Evolutionary conservation across 1,140 invertebrate species (phyloP).

Genomic region (Chrysomallon squamiferum): DNA sequence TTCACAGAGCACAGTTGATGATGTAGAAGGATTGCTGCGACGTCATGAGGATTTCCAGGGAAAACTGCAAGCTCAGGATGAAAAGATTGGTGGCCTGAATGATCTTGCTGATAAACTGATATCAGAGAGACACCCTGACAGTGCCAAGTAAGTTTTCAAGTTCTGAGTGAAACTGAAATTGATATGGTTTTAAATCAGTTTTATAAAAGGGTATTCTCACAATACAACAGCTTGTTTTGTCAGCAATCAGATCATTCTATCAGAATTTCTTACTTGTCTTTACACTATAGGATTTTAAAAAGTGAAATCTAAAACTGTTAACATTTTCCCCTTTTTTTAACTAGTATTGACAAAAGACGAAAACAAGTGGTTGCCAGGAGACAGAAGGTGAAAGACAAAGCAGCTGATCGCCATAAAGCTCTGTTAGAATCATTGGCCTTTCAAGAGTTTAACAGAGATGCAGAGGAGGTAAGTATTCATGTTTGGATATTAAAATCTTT

Average conservation of each 20-base stretch:
- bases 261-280: no score
- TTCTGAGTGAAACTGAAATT: no score
- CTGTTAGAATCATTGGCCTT: constrained; percentile 95
- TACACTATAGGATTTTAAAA: no score
- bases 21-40: constrained; percentile 92
- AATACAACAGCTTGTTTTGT: no score
- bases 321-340: constrained; percentile 14
- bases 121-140: constrained; percentile 84
- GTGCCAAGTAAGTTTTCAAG: constrained; percentile 74
- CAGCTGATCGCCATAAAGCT: constrained; percentile 93
- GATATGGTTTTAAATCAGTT: no score
- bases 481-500: constrained; percentile 37
- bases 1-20: constrained; percentile 85
- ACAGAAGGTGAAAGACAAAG: constrained; percentile 92
- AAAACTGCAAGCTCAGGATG: constrained; percentile 91
- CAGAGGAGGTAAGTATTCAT: constrained; percentile 96
- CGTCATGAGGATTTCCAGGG: constrained; percentile 94
- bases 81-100: constrained; percentile 84
- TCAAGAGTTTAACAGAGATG: constrained; percentile 98
- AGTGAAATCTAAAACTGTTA: no score
- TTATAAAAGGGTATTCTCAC: no score
- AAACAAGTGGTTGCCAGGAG: constrained; percentile 85
- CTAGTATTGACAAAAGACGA: constrained; percentile 87
- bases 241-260: no score
- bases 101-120: constrained; percentile 87